Percentiles rank a stretch among this genome's conserved stretches.
phyloP scores from a whole-genome alignment of 2,888 invertebrate species.

The Nemoura dubitans region DNA sequence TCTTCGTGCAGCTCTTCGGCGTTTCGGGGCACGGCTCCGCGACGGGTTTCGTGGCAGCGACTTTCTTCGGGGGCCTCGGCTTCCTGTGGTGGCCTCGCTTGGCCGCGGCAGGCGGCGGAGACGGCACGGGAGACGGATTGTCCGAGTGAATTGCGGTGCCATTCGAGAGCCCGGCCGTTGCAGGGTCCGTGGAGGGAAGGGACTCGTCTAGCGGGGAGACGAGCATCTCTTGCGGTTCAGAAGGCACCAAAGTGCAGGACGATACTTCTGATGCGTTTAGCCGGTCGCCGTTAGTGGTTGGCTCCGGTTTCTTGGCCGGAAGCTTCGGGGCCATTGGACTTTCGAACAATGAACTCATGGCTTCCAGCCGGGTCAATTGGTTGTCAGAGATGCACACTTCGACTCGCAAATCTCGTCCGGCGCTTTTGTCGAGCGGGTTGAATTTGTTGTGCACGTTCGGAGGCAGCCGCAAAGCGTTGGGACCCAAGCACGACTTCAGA shows the following conservation, averaged over 20 bases:
- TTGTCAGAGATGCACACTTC: neutral
- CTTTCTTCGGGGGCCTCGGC: neutral
- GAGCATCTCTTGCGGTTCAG: no score
- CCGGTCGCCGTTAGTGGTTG: neutral
- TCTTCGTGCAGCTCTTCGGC: constrained; percentile 3
- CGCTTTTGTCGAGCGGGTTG: neutral
- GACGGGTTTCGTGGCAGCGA: neutral
- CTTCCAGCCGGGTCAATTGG: neutral
- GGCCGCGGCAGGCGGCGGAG: neutral
- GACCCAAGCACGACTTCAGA: no score
- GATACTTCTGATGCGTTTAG: neutral
- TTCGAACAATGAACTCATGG: neutral
- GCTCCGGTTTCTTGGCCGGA: neutral
- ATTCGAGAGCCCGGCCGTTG: no score
- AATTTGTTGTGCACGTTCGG: no score
- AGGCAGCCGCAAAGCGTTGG: no score
- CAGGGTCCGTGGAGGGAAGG: no score
- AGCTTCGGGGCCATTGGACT: neutral
- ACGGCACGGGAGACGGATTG: neutral
- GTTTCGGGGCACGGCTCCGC: neutral
- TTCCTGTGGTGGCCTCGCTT: neutral
- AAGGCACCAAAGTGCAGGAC: neutral
- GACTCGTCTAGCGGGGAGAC: no score
- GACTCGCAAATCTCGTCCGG: neutral
- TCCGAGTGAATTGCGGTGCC: no score